Percentiles rank a stretch among this genome's conserved stretches.
These are phyloP conservation scores for Nematostella vectensis DNA, from an alignment of 92 coral and sea anemone genomes.

Conservation along the genomic window DNA sequence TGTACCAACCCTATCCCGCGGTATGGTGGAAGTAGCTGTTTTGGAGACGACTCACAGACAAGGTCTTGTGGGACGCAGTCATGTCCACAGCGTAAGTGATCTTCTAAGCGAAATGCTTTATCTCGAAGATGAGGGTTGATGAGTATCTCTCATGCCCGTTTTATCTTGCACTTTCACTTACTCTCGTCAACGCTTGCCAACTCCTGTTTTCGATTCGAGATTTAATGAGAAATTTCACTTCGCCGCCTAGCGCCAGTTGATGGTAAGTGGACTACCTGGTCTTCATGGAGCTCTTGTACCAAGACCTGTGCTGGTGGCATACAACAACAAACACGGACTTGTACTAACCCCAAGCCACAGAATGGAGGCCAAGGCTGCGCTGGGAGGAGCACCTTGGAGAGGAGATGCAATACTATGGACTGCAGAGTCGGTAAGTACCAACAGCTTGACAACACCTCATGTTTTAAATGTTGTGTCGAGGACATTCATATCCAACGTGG, in stretches of 20 bases:
- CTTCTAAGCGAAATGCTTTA: too few relatives aligned
- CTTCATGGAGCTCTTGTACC: constrained; percentile 56
- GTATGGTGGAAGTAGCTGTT: constrained; percentile 4
- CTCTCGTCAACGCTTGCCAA: too few relatives aligned
- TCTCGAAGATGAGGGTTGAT: background rate
- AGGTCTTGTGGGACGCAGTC: constrained; percentile 11
- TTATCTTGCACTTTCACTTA: too few relatives aligned
- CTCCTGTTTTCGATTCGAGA: too few relatives aligned
- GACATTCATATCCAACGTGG: too few relatives aligned
- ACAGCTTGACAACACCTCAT: too few relatives aligned
- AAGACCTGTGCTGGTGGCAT: constrained; percentile 52
- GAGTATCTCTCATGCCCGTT: too few relatives aligned
- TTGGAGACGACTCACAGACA: background rate
- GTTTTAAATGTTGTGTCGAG: too few relatives aligned
- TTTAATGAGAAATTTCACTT: too few relatives aligned
- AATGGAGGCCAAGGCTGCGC: constrained; percentile 44
- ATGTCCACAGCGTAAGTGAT: constrained; percentile 27
- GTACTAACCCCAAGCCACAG: constrained; percentile 52
- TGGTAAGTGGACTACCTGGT: constrained; percentile 61
- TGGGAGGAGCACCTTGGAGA: constrained; percentile 26
- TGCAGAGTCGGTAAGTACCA: too few relatives aligned
- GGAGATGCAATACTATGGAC: constrained; percentile 29
- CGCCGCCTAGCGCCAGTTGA: constrained; percentile 17
- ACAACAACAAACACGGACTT: constrained; percentile 43
- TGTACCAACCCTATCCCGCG: constrained; percentile 5